phyloP scores from a whole-genome alignment of 2,888 invertebrate genomes.

The Drosophila fungiperda region DNA sequence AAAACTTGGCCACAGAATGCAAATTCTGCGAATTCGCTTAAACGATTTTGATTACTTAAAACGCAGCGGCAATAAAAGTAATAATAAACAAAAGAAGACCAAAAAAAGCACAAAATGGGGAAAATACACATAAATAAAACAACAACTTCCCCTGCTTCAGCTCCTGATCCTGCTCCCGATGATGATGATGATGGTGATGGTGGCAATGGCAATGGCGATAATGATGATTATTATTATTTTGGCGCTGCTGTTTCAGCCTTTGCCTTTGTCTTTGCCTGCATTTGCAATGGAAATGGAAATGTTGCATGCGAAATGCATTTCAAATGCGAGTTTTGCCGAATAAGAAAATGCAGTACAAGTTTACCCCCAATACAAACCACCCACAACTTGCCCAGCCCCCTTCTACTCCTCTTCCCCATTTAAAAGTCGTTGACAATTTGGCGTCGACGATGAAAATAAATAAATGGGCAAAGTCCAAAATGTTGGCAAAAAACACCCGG shows the following conservation, averaged over 20 bases:
- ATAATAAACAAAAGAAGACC: constrained; percentile 42
- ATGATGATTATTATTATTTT: constrained; percentile 52
- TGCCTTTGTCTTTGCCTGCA: constrained; percentile 51
- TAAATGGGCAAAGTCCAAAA: constrained; percentile 69
- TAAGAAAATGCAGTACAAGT: constrained; percentile 38
- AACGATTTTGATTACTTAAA: constrained; percentile 75
- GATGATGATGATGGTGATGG: constrained; percentile 12
- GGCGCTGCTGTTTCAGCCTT: constrained; percentile 30
- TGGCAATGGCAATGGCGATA: constrained; percentile 27
- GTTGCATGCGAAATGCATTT: constrained; percentile 76
- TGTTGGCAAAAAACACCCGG: constrained; percentile 9
- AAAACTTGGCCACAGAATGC: constrained; percentile 67
- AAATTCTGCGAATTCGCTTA: constrained; percentile 72
- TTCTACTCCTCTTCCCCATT: constrained; percentile 7
- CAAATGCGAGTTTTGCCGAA: constrained; percentile 64
- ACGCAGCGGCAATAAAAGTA: constrained; percentile 56
- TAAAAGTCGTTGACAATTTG: constrained; percentile 73
- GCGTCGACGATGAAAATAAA: constrained; percentile 73
- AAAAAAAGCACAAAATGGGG: constrained; percentile 4
- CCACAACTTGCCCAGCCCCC: background rate
- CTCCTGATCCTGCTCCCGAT: background rate
- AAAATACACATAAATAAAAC: constrained; percentile 56
- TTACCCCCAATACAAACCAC: constrained; percentile 23
- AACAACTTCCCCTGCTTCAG: background rate
- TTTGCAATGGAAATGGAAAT: constrained; percentile 67